A percentile compares a stretch with the other conserved stretches of the same genome.
Conservation (phyloP, 2,888 invertebrate species). For the Drosophila incognita region DNA sequence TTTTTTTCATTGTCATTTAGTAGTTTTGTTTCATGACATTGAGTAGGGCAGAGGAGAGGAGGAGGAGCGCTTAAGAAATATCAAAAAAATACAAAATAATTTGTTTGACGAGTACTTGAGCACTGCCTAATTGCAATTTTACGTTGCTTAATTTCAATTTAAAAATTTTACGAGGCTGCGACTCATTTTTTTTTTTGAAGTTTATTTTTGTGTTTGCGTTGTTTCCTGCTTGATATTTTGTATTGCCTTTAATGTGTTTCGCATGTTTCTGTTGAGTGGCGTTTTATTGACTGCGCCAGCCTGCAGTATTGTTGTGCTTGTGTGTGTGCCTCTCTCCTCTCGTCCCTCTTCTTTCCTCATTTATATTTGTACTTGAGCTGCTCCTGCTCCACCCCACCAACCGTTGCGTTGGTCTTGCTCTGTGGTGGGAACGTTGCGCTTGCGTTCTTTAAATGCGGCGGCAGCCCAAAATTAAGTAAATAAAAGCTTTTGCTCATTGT, state of each 20-base stretch:
- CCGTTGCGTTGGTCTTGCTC: constrained; percentile 38
- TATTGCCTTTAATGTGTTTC: constrained; percentile 79
- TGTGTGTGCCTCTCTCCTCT: constrained; percentile 15
- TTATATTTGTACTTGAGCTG: constrained; percentile 3
- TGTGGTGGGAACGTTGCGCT: constrained; percentile 45
- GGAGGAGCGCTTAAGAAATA: neutral
- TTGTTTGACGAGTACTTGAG: constrained; percentile 41
- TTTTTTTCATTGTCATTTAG: constrained; percentile 39
- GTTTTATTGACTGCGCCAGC: constrained; percentile 63
- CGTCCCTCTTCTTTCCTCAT: neutral
- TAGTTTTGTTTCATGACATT: constrained; percentile 40
- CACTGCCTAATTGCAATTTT: constrained; percentile 58
- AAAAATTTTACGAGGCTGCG: constrained; percentile 49
- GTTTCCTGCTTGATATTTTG: constrained; percentile 78
- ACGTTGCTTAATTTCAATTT: constrained; percentile 60
- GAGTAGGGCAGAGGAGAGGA: neutral
- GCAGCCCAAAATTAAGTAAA: constrained; percentile 53
- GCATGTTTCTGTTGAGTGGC: constrained; percentile 71
- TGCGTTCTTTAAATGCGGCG: constrained; percentile 50
- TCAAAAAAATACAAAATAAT: constrained; percentile 20
- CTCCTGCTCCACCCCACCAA: constrained; percentile 15
- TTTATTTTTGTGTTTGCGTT: constrained; percentile 26
- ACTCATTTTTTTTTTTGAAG: constrained; percentile 6
- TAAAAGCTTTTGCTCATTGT: constrained; percentile 53
- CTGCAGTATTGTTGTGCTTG: constrained; percentile 31